Base-by-base conservation (phyloP, 2,888 invertebrate species). In the Cyclophora albipunctata region DNA sequence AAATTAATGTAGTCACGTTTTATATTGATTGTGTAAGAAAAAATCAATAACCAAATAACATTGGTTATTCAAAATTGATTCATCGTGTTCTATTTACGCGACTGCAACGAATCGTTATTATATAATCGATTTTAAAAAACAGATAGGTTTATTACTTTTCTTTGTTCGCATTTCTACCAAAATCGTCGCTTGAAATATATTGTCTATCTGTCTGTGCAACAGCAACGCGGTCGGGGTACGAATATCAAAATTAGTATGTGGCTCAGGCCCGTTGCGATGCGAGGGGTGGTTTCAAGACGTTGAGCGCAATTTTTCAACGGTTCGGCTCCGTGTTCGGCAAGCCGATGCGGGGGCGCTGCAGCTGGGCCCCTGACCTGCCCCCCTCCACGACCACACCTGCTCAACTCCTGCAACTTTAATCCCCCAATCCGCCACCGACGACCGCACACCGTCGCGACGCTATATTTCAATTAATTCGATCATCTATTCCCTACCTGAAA, bases 391-490 rank as follows among this genome's bases (percentile, higher is more conserved):
- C 69, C 71, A 64, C 81, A 78, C 78, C 81, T 81, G 74, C 74
- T 71, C 73, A 67, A 66, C 75, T 76, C 73, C 76, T 85, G 79
- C 79, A 86, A 85, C 78, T 85, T 84, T 84, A 84, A 86, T 85
- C 84, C 81, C 73, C 75, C 79, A 75, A 81, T 81, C 75, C 75
- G 76, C 73, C 78, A 67, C 75, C 80, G 79, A 79, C 79, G 78
- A 75, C 75, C 77, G 80, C 81, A 70, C 78, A 78, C 71, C 69
- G 78, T 71, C 75, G 77, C 81, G 79, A 78, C 78, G 77, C 78
- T 81, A 84, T 87, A 85, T 86, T 85, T 86, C 86, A 84, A 86
- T 86, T 86, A 86, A 84, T 83, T 84, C 80, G 78, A 67, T 78
- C 75, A 81, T 84, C 80, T 75, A 81, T 84, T 83, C 69, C 67